phyloP scores from a whole-genome alignment of 2,888 invertebrate species.

The Acrocera orbiculus region DNA sequence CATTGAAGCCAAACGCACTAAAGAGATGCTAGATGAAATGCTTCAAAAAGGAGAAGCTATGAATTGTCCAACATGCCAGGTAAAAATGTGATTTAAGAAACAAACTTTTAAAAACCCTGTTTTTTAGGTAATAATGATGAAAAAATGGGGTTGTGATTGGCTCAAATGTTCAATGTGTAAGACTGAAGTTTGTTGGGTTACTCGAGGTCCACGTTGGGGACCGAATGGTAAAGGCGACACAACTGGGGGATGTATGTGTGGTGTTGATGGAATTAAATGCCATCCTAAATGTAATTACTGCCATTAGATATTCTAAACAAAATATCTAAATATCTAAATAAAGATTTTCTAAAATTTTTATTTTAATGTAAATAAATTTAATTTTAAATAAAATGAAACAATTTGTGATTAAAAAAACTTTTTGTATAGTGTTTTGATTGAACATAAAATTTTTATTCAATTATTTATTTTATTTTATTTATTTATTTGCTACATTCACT shows the following conservation, averaged over 20 bases:
- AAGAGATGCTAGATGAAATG: constrained; percentile 63
- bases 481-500: too few species aligned
- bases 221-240: constrained; percentile 16
- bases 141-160: constrained; percentile 93
- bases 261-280: constrained; percentile 15
- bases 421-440: too few species aligned
- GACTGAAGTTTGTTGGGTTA: constrained; percentile 90
- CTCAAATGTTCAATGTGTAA: constrained; percentile 79
- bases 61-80: constrained; percentile 69
- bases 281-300: constrained; percentile 18
- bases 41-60: constrained; percentile 71
- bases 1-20: constrained; percentile 53
- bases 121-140: constrained; percentile 45
- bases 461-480: too few species aligned
- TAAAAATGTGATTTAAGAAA: constrained; percentile 18
- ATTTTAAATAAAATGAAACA: background rate
- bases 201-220: constrained; percentile 39
- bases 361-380: background rate
- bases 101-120: background rate
- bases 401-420: background rate
- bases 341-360: background rate
- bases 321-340: background rate
- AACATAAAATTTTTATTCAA: too few species aligned
- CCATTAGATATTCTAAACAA: constrained; percentile 10
- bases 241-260: constrained; percentile 16